These are phyloP conservation scores for Galerucella nymphaeae DNA, from an alignment of 2,888 invertebrate genomes.

Conservation along the genomic window DNA sequence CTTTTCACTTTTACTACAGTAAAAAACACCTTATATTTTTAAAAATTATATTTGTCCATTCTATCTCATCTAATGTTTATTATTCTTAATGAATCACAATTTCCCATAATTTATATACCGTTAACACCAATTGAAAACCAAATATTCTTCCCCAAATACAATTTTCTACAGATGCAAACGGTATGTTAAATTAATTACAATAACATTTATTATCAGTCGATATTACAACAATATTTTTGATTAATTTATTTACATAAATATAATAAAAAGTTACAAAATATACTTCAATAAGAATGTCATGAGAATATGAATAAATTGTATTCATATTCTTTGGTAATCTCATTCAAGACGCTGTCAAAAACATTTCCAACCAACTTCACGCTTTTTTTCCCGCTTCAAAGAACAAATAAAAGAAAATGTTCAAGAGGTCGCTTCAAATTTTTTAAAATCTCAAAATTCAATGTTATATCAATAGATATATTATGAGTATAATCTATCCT, in stretches of 20 bases:
- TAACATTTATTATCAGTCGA: background rate
- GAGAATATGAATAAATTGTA: background rate
- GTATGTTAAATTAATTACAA: background rate
- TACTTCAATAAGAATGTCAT: background rate
- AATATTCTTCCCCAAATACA: background rate
- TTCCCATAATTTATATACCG: background rate
- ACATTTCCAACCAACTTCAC: no score
- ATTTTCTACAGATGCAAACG: background rate
- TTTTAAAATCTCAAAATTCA: no score
- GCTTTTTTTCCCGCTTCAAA: no score
- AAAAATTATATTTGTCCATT: background rate
- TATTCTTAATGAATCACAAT: background rate
- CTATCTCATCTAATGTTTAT: background rate
- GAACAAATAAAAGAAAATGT: no score
- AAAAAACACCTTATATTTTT: background rate
- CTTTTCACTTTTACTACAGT: background rate
- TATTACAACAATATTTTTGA: background rate
- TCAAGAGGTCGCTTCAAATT: no score
- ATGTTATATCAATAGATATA: no score
- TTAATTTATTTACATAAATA: background rate
- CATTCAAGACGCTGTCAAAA: no score
- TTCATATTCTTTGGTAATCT: background rate
- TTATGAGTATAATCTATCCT: no score
- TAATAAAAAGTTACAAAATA: background rate
- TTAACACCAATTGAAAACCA: background rate